Percentiles rank a stretch among this genome's conserved stretches.
Evolutionary conservation across 2,113 vertebrate genomes (phyloP).

Genomic region (Istiophorus platypterus): DNA sequence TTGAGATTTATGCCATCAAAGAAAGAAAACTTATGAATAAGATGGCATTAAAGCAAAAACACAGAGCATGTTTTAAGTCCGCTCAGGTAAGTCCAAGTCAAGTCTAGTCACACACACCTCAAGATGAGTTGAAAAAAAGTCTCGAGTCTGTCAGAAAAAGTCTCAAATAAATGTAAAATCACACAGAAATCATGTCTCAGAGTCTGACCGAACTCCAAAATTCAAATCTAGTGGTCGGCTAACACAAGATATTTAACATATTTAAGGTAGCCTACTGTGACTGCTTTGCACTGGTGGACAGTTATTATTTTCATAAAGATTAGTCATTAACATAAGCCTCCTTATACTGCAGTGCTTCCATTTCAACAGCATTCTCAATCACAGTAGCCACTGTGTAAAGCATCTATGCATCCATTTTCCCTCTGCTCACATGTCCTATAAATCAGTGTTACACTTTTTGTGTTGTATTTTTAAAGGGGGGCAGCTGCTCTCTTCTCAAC

Average conservation of each 20-base stretch:
- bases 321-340: background rate
- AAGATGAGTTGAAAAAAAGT: background rate
- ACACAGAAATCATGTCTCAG: background rate
- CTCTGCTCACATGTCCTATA: slow-evolving; percentile 11
- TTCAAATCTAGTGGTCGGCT: background rate
- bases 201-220: too few species aligned
- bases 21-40: background rate
- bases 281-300: background rate
- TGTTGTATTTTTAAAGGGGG: slow-evolving; percentile 19
- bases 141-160: background rate
- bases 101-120: background rate
- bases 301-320: background rate
- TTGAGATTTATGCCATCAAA: background rate
- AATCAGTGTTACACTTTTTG: background rate
- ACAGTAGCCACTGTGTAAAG: background rate
- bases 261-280: background rate
- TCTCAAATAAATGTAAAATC: background rate
- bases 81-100: too few species aligned
- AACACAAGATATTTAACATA: background rate
- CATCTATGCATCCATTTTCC: background rate
- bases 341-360: background rate
- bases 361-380: background rate
- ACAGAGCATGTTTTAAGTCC: background rate
- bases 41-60: background rate
- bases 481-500: slow-evolving; percentile 14